A percentile compares a stretch with the other conserved stretches of the same genome.
phyloP scores from a whole-genome alignment of 2,888 invertebrate species.

The Nomada ruficornis region DNA sequence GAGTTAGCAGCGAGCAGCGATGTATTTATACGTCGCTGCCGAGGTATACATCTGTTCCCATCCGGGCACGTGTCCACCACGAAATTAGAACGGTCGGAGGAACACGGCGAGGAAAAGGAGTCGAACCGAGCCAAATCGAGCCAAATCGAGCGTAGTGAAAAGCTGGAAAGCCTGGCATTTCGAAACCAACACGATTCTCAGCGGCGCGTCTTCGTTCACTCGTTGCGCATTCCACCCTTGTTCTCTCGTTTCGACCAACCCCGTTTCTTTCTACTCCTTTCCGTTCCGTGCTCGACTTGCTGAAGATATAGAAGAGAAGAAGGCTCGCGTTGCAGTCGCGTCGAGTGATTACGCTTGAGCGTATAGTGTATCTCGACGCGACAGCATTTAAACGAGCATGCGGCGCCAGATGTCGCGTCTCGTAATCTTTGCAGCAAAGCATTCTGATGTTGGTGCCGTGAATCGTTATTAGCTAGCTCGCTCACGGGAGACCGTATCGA shows the following conservation, averaged over 20 bases:
- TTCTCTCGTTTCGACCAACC: not conserved
- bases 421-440: slow-evolving; percentile 71
- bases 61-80: slow-evolving; percentile 78
- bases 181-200: not conserved
- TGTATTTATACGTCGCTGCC: slow-evolving; percentile 76
- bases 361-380: slow-evolving; percentile 6
- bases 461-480: slow-evolving; percentile 4
- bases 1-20: slow-evolving; percentile 71
- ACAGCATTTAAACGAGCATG: slow-evolving; percentile 54
- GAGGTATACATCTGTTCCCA: slow-evolving; percentile 78
- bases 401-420: slow-evolving; percentile 79
- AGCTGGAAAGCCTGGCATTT: slow-evolving; percentile 4
- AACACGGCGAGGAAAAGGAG: slow-evolving; percentile 45
- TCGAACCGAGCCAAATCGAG: slow-evolving; percentile 41
- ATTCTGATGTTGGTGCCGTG: not conserved
- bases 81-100: slow-evolving; percentile 77
- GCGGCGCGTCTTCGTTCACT: not conserved
- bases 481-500: slow-evolving; percentile 11
- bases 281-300: not conserved
- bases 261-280: slow-evolving; percentile 7
- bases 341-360: not conserved
- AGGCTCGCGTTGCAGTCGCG: slow-evolving; percentile 16
- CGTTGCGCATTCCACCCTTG: not conserved
- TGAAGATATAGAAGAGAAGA: no score
- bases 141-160: slow-evolving; percentile 30